Evolutionary conservation across 2,797 vertebrate species (phyloP).

Genomic region (Discoglossus pictus): DNA sequence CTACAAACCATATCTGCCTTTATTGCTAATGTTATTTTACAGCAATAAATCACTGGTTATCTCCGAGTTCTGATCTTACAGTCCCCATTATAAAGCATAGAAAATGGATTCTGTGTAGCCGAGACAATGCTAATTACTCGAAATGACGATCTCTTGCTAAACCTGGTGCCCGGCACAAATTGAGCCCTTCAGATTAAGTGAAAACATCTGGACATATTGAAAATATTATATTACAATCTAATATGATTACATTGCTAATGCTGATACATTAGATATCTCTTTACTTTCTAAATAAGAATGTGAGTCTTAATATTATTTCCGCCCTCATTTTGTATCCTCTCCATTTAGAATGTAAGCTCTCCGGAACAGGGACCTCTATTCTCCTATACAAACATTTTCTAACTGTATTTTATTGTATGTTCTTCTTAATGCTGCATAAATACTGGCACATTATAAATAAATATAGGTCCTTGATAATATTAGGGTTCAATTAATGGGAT

Average conservation of each 20-base stretch:
- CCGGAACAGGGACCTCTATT: too few relatives aligned
- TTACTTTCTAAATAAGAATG: not conserved
- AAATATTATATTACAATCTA: conserved; percentile 15
- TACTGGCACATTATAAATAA: too few relatives aligned
- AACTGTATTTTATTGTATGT: too few relatives aligned
- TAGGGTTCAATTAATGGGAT: too few relatives aligned
- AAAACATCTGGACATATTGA: conserved; percentile 30
- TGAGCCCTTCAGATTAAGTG: conserved; percentile 17
- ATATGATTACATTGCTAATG: conserved; percentile 36
- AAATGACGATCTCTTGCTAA: conserved; percentile 11
- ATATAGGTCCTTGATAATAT: too few relatives aligned
- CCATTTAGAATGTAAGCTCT: too few relatives aligned
- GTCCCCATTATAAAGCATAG: not conserved
- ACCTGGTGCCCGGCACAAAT: conserved; percentile 7
- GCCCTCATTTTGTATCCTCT: too few relatives aligned
- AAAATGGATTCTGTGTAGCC: conserved; percentile 32
- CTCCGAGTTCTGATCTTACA: conserved; percentile 5
- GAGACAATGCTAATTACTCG: conserved; percentile 24
- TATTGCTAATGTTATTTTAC: not conserved
- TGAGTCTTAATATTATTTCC: too few relatives aligned
- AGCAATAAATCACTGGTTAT: conserved; percentile 26
- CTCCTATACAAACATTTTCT: too few relatives aligned
- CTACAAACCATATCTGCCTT: not conserved
- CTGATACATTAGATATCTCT: not conserved
- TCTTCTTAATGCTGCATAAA: too few relatives aligned